Base-by-base conservation (phyloP, 2,888 invertebrate species). In the Bombylius discolor region DNA sequence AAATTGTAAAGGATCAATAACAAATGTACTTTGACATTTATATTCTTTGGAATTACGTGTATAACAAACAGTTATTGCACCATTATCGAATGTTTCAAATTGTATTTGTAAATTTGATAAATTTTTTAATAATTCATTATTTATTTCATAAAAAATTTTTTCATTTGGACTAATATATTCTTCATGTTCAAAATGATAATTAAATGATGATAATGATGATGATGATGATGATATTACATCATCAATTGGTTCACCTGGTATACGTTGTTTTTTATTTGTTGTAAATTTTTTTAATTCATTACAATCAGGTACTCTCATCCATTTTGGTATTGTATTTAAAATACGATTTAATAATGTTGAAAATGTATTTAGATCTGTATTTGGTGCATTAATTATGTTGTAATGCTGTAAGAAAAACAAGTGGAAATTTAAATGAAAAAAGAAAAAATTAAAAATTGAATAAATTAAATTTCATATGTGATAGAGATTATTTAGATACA, bases 121-220 rank as follows among this genome's bases (percentile, higher is more conserved):
- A 42, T 70, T 68, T 49, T 66, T 66, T 61, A 79, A 64, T 62
- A 76, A 73, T 61, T 69, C 76, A 0, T 77, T 76, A 64, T 77
- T 79, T 56, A 82, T 75, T 46, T 77, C 73, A 61, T 81, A 80
- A 1, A 70, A 70, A 47, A 77, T 75, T 56, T 77, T 74, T 56
- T 79, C 67, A 33, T 74, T 71, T 1, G 81, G 79, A 50, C 79
- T 71, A 12, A 81, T 73, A 59, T 80, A 83, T 66, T 83, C 82
- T 68, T 84, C 83, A 54, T 77, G 77, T 57, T 76, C 65, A 62
- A 78, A 75, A 36, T n/a, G 1, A 12, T 39, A 23, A 34, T 12
- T 31, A 46, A 23, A 23, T 49, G 8, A 11, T 5, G 11, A 8
- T 42, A 23, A 23, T 49, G 8, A 11, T 5, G 11, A 8, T 42